Evolutionary conservation across 2,113 vertebrate species (phyloP), one percentile per base, ranked within the genome.

Genomic region (Martes martes): DNA sequence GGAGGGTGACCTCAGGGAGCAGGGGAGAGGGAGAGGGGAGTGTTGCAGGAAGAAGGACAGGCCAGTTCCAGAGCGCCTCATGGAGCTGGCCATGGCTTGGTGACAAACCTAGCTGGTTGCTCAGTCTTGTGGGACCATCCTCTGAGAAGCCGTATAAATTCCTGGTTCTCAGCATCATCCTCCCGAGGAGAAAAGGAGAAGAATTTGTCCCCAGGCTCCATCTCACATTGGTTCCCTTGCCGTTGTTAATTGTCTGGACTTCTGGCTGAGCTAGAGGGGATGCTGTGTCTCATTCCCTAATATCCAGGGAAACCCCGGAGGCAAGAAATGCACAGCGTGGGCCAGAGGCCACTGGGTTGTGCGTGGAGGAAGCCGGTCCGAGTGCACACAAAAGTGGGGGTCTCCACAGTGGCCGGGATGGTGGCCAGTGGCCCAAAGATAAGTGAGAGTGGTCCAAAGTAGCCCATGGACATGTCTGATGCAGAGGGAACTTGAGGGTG

Each of bases 231-330:
- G 16, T 9, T 71, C n/a, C 19, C 11, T 7, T 1, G 2, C 4
- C 6, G 7, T 1, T 42, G 23, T 33, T 33, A 24, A 61, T 4
- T 57, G 45, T 55, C 23, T 3, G 33, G 52, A 52, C 39, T 83
- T 76, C 33, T 14, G 55, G 26, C 4, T 4, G 13, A 8, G 11
- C 0, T 0, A 6, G 11, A 8, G n/a, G 1, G 1, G 24, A 1
- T 10, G 11, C 28, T 15, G 18, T 0, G 1, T 55, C 52, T 71
- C 69, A 21, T 1, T 3, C 33, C 10, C 76, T n/a, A 2, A 31
- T 0, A 2, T 36, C 76, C 47, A 84, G 55, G 23, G 61, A 67
- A 69, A 47, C 47, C 47, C 65, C n/a, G 24, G 28, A 81, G 78
- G 69, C 74, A 33, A 63, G 89, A 63, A 33, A 8, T 28, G 2